These are phyloP conservation scores for Ichneumoninae sp. DNA, from an alignment of 2,888 invertebrate genomes.

Conservation along the genomic window DNA sequence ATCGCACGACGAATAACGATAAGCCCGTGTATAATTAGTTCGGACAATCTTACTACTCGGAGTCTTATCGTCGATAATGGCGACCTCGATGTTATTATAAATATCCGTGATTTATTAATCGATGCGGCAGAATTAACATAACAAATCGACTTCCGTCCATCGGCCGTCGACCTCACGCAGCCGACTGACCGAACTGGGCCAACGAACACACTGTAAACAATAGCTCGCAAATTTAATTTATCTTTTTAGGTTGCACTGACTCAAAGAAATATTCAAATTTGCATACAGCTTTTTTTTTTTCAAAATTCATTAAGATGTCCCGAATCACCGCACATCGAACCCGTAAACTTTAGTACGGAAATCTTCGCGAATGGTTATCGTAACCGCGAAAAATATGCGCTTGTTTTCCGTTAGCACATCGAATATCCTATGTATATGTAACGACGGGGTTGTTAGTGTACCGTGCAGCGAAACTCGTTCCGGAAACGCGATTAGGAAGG, in stretches of 20 bases:
- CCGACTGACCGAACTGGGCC: conserved; percentile 15
- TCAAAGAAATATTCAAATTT: not conserved
- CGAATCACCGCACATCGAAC: conserved; percentile 39
- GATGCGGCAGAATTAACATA: conserved; percentile 13
- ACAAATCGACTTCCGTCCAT: conserved; percentile 25
- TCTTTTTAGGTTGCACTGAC: not conserved
- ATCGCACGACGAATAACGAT: not conserved
- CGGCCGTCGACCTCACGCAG: conserved; percentile 51
- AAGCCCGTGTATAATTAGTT: conserved; percentile 17
- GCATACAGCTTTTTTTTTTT: not conserved
- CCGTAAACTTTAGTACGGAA: conserved; percentile 42
- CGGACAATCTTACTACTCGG: not conserved
- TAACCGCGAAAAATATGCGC: conserved; percentile 41
- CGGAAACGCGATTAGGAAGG: conserved; percentile 65
- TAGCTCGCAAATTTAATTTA: not conserved
- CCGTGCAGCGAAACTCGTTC: conserved; percentile 59
- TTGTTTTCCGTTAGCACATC: conserved; percentile 56
- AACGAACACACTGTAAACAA: not conserved
- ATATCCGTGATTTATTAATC: conserved; percentile 36
- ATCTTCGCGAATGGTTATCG: conserved; percentile 29
- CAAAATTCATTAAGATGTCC: conserved; percentile 23
- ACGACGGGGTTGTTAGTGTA: conserved; percentile 16
- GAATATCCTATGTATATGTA: conserved; percentile 13
- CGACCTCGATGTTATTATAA: conserved; percentile 10
- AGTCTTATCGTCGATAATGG: conserved; percentile 7